Conservation (phyloP, 2,888 invertebrate genomes). For the Plemyria rubiginata region DNA sequence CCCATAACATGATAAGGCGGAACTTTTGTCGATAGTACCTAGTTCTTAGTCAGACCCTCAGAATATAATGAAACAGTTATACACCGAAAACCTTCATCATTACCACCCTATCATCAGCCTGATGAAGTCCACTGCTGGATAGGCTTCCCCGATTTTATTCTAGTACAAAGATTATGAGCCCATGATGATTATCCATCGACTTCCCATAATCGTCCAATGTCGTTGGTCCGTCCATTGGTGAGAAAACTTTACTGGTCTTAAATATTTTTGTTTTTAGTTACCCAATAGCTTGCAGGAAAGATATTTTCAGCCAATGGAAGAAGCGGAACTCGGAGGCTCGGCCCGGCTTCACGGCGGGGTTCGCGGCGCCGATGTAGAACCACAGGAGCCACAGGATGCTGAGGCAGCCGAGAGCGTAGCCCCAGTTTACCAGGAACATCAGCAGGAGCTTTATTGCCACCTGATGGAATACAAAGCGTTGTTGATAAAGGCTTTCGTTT, state of each 20-base stretch:
- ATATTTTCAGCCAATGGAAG: slow-evolving; percentile 90
- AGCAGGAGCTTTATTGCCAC: slow-evolving; percentile 94
- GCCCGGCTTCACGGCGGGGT: slow-evolving; percentile 97
- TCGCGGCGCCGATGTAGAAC: slow-evolving; percentile 97
- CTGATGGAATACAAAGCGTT: slow-evolving; percentile 71
- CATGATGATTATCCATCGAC: too few relatives aligned
- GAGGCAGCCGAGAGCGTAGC: slow-evolving; percentile 94
- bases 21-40: too few relatives aligned
- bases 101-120: too few relatives aligned
- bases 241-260: background rate
- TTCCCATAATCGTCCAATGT: too few relatives aligned
- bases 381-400: slow-evolving; percentile 93
- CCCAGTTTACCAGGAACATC: slow-evolving; percentile 97
- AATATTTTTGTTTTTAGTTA: slow-evolving; percentile 64
- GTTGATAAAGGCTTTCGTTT: background rate
- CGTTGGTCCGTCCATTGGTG: too few relatives aligned
- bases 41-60: too few relatives aligned
- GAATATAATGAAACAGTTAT: too few relatives aligned
- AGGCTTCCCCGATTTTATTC: too few relatives aligned
- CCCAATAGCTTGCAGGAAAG: slow-evolving; percentile 91
- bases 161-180: too few relatives aligned
- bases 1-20: too few relatives aligned
- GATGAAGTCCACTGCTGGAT: too few relatives aligned
- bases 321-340: slow-evolving; percentile 93
- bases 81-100: too few relatives aligned